These are phyloP conservation scores for Lepidurus couesii DNA, from an alignment of 1,140 invertebrate species.

Conservation along the genomic window DNA sequence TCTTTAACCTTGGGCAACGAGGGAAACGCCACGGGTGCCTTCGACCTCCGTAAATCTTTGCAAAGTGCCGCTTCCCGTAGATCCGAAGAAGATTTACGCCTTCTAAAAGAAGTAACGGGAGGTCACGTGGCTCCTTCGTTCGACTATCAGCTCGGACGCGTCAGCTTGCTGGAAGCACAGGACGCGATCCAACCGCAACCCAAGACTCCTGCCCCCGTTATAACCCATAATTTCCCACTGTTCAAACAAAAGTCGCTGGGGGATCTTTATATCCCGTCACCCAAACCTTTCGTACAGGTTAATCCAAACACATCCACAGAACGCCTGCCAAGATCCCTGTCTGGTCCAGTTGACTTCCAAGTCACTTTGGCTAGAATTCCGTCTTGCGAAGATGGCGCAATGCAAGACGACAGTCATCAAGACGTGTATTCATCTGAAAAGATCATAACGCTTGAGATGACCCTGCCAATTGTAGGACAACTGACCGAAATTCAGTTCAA, in stretches of 20 bases:
- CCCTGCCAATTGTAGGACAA: neutral
- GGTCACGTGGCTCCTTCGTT: slow-evolving; percentile 18
- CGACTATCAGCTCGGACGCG: slow-evolving; percentile 25
- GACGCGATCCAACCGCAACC: neutral
- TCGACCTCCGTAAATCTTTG: slow-evolving; percentile 33
- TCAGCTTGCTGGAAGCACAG: slow-evolving; percentile 33
- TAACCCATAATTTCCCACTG: slow-evolving; percentile 24
- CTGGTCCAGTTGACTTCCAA: neutral
- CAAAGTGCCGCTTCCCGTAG: slow-evolving; percentile 28
- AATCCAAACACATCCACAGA: neutral
- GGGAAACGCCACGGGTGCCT: neutral
- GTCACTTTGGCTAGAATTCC: neutral
- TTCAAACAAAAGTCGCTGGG: slow-evolving; percentile 36
- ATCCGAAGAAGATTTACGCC: slow-evolving; percentile 26
- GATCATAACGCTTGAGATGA: neutral
- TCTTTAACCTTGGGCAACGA: slow-evolving; percentile 64
- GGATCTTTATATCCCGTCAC: slow-evolving; percentile 34
- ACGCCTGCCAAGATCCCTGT: neutral
- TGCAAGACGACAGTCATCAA: neutral
- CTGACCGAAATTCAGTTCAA: no score
- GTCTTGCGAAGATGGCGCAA: neutral
- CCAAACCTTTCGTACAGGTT: slow-evolving; percentile 33
- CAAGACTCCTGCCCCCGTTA: neutral
- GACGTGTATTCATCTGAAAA: neutral
- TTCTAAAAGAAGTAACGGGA: slow-evolving; percentile 18